Conservation (phyloP, 2,797 vertebrate genomes). For the Lepidocolaptes lacrymiger region DNA sequence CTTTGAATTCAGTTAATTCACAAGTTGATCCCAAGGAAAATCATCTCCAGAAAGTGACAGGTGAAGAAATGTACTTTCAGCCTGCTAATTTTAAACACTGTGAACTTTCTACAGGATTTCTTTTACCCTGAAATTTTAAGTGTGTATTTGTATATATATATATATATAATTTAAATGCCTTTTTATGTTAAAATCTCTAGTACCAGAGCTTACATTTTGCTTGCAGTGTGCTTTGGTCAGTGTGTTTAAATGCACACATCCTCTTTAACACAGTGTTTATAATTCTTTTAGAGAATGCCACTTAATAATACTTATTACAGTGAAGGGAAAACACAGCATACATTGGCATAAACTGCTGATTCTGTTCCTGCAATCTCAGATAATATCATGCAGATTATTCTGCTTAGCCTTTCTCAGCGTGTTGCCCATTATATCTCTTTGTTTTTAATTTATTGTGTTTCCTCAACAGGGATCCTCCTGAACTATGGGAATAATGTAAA, state of each 20-base stretch:
- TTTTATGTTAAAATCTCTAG: background rate
- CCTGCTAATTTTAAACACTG: background rate
- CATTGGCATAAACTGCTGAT: background rate
- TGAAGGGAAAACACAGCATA: background rate
- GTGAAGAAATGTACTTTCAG: background rate
- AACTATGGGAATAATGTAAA: constrained; percentile 3
- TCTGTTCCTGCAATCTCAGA: background rate
- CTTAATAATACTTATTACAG: background rate
- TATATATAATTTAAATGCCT: background rate
- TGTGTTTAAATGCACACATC: background rate
- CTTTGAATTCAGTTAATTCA: background rate
- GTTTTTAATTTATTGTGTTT: constrained; percentile 65
- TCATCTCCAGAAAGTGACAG: background rate
- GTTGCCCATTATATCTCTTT: constrained; percentile 14
- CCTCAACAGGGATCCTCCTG: constrained; percentile 37
- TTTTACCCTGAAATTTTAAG: background rate
- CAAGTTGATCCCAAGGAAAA: background rate
- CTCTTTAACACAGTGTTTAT: background rate
- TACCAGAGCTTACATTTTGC: background rate
- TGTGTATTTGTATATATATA: no score
- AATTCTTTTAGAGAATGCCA: background rate
- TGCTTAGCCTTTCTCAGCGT: constrained; percentile 28
- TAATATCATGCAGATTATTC: constrained; percentile 19
- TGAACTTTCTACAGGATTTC: background rate
- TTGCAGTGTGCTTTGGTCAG: background rate